A percentile compares a stretch with the other conserved stretches of the same genome.
Conservation (phyloP, 35 echinoderm and acorn worm species). For the Antedon bifida region DNA sequence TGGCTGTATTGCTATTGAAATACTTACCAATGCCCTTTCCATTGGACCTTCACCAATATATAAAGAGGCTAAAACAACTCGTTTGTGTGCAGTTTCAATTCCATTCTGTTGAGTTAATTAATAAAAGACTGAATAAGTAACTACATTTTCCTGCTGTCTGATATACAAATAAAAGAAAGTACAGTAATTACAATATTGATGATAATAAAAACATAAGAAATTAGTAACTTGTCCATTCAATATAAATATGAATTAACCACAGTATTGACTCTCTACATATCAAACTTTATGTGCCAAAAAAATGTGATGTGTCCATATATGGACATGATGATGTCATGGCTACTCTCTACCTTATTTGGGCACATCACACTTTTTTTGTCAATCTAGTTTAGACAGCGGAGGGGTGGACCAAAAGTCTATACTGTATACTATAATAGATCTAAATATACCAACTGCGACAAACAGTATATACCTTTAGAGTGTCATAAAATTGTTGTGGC, state of each 20-base stretch:
- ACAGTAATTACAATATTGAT: not conserved
- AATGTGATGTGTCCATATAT: too few species aligned
- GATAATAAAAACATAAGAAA: not conserved
- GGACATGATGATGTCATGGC: too few species aligned
- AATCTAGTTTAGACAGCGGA: too few species aligned
- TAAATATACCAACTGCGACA: not conserved
- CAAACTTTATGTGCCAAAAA: too few species aligned
- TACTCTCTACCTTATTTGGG: too few species aligned
- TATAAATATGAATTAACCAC: too few species aligned
- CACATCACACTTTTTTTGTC: too few species aligned
- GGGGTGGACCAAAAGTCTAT: not conserved
- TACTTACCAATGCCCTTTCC: slow-evolving; percentile 46
- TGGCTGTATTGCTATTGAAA: too few species aligned
- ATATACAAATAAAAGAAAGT: not conserved
- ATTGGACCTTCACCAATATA: slow-evolving; percentile 46
- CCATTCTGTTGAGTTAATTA: not conserved
- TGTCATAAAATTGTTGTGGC: slow-evolving; percentile 22
- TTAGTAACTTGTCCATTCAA: too few species aligned
- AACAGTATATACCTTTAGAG: slow-evolving; percentile 29
- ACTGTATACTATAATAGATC: not conserved
- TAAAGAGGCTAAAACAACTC: slow-evolving; percentile 36
- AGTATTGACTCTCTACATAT: too few species aligned
- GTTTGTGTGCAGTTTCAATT: slow-evolving; percentile 9
- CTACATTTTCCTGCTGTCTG: not conserved
- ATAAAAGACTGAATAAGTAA: not conserved